Base-by-base conservation (phyloP, 2,113 vertebrate species). In the Pomatorhinus ruficollis region DNA sequence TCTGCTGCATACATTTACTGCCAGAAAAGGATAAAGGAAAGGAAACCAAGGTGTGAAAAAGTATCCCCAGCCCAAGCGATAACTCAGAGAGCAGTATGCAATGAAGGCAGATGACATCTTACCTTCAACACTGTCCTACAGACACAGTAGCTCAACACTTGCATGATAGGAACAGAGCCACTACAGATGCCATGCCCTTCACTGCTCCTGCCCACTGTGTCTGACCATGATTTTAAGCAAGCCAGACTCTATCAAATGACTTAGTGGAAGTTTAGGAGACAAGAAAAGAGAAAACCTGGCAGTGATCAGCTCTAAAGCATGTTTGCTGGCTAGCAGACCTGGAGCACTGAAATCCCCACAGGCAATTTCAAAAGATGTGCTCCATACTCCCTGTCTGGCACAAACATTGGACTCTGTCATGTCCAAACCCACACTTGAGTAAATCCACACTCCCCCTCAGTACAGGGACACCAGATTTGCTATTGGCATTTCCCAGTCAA, bases 271-370 rank as follows among this genome's bases (percentile, higher is more conserved):
- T 60, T 89, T 44, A 61, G 30, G 66, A 94, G 71, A 72, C 45
- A 70, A 87, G 74, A 77, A 72, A 80, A 80, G 42, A 78, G 35
- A 66, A 89, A 91, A 28, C 31, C 60, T 94, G 72, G 83, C 52
- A 90, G 60, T 9, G 20, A 92, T 40, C 70, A 72, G 14, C 53
- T 85, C 79, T 92, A 39, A 88, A 86, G 75, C 15, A 33, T 54
- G 53, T 69, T 93, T 93, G 85, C 44, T 96, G 82, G 59, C 66
- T 66, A 96, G 64, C 59, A 77, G 50, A 45, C 50, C 79, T 90
- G 71, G 71, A 95, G 77, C 12, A 27, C 47, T 22, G 28, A 84
- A 95, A 87, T 72, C 63, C 53, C 84, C 78, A 68, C 4, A 18
- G 64, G 42, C 78, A 82, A 11, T 79, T 93, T 85, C 3, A 1